Base-by-base conservation (phyloP, 2,113 vertebrate genomes). In the Myrmophylax atrothorax region DNA sequence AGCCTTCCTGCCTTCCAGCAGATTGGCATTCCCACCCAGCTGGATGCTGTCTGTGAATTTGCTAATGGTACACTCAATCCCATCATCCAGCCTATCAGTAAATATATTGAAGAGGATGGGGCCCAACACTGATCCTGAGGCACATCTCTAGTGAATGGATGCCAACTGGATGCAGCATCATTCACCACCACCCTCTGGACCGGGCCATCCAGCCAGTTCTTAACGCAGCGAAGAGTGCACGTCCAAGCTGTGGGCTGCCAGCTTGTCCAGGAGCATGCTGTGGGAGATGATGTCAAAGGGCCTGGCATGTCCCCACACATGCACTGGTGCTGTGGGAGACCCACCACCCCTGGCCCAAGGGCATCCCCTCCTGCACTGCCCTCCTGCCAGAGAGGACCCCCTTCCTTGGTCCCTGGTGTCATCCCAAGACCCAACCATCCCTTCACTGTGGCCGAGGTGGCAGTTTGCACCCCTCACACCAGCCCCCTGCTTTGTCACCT, bases 321-420 rank as follows among this genome's bases (percentile, higher is more conserved):
- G 15, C 46, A 3, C 4, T 12, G 42, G 5, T 13, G 3, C 37
- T 6, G 2, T 13, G 4, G 12, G 28, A 7, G 14, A 29, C 4
- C 10, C 8, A 12, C 14, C 5, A 17, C 3, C 5, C 6, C 14
- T 14, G 19, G 52, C 37, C 14, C 12, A 12, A 5, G 38, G 28
- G 8, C 5, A 37, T 50, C 4, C 6, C 11, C 9, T 24, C 12
- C 8, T 5, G 5, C 3, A 6, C 15, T 12, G 4, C 7, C 13
- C 19, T 17, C 0, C 29, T 40, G 37, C 52, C 10, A 3, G 33
- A 29, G 14, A 56, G 0, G 20, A 18, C 3, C 3, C 6, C 10
- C 2, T 77, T 19, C 10, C 16, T 60, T 24, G 12, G 17, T 6
- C 3, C 20, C 24, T 4, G 2, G 1, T 44, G 26, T 59, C 56